Percentiles rank a stretch among this genome's conserved stretches.
Evolutionary conservation across 1,140 invertebrate species (phyloP).

Genomic region (Sitodiplosis mosellana): DNA sequence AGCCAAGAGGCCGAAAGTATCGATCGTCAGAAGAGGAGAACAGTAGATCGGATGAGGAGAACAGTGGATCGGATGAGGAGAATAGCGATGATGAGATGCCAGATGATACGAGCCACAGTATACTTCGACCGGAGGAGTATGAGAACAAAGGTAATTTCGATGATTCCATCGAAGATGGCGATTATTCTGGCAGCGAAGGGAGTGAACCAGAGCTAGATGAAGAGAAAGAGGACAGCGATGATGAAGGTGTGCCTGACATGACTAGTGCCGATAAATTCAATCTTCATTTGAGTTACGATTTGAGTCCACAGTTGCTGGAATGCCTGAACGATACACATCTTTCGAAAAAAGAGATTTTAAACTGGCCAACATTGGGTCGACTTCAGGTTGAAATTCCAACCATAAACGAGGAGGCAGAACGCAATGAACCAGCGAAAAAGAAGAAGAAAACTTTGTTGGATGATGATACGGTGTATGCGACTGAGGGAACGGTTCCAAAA

Average conservation of each 20-base stretch:
- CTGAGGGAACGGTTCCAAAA: constrained; percentile 29
- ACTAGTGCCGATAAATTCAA: constrained; percentile 37
- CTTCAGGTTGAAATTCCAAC: constrained; percentile 37
- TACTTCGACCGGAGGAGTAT: constrained; percentile 5
- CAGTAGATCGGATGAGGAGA: constrained; percentile 7
- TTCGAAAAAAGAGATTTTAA: constrained; percentile 16
- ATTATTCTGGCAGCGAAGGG: constrained; percentile 5
- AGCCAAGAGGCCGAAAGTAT: background rate
- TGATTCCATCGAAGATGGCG: constrained; percentile 3
- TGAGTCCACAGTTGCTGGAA: constrained; percentile 35
- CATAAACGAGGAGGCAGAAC: constrained; percentile 8
- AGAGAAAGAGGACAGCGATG: constrained; percentile 16
- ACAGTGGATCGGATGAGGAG: background rate
- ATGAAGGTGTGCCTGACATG: constrained; percentile 13
- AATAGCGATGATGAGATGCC: constrained; percentile 3
- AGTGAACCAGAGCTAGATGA: constrained; percentile 15
- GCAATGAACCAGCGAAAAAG: constrained; percentile 13
- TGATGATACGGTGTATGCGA: constrained; percentile 35
- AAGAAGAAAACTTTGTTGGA: constrained; percentile 26
- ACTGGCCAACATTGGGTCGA: constrained; percentile 39
- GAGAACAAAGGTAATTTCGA: constrained; percentile 6
- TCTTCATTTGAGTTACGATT: constrained; percentile 40
- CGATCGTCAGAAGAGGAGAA: constrained; percentile 1
- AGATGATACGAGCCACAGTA: constrained; percentile 6
- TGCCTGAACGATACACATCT: constrained; percentile 12